Evolutionary conservation across 2,888 invertebrate genomes (phyloP), one percentile per base, ranked within the genome.

Genomic region (Melanostoma scalare): DNA sequence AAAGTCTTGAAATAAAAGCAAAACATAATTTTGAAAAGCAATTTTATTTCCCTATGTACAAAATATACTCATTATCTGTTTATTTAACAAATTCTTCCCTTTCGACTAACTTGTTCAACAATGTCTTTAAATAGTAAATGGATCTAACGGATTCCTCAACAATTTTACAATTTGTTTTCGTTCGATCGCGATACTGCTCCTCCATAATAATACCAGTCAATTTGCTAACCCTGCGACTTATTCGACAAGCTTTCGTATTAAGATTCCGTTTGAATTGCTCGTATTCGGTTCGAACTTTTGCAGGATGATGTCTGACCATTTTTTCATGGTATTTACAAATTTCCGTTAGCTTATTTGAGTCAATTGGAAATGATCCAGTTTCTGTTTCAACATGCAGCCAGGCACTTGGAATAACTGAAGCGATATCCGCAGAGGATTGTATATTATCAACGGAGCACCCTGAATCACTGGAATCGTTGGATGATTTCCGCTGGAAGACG

Each of bases 141-240:
- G 88, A 88, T 9, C 89, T 87, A 36, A 89, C 85, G 0, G 89
- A 87, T 36, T 88, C 87, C 71, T 89, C 88, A 6, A 88, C 38
- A 38, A 88, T 86, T 3, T 85, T 71, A 35, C 87, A 73, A 55
- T 89, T 87, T 38, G 86, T 86, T 5, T 81, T 67, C 2, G 81
- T 50, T 3, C 87, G 85, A 0, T 86, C 79, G n/a, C 86, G 86
- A 72, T 88, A 86, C 44, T 89, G 86, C 36, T 88, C 86, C 40
- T 88, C 87, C 30, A 87, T 63, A 4, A 88, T 80, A 56, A 88
- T 72, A 33, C 86, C 86, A 67, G 89, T 87, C 31, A 88, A 58
- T 3, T 87, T 87, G 69, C 86, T 87, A 46, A 88, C 88, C 6
- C 89, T 86, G 10, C 87, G 86, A 3, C 86, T 88, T 38, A 88